Evolutionary conservation across 2,888 invertebrate genomes (phyloP), one percentile per base, ranked within the genome.

Genomic region (Epinotia nisella): DNA sequence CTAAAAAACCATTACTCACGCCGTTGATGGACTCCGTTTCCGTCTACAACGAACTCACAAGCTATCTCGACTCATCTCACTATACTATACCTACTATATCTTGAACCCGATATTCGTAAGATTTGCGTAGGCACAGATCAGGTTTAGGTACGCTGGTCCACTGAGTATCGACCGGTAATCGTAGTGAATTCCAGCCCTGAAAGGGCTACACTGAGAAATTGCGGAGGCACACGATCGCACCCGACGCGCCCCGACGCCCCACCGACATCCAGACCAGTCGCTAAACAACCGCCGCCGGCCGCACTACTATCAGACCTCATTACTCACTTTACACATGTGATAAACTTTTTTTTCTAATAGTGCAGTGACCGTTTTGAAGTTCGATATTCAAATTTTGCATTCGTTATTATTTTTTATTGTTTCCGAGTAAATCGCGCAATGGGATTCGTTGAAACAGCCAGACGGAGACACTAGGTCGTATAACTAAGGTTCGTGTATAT

Each of bases 321-420:
- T 79, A 75, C 77, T 79, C 79, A 79, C 71, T 71, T 56, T 77
- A 75, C 85, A 87, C 86, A 87, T 88, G 87, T 90, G 86, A 81
- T 81, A 82, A 90, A 91, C 90, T 90, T 91, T 90, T 88, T 87
- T 86, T 81, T 78, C 70, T 77, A 78, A 82, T 77, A 84, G 88
- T 90, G 86, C 83, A 85, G 86, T 90, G 85, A 81, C 80, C 78
- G 78, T 78, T 79, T 73, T 68, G 60, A 64, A 45, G 60, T 53
- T 58, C 56, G 64, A 74, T 79, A 81, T 78, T 78, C 76, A 72
- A 76, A 78, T 78, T 80, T 76, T 72, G 61, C 75, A 74, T 70
- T 76, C 74, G 75, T 68, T 79, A 76, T 78, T 78, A 39, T 74
- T 70, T 79, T 74, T 74, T 77, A 77, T 81, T 83, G 81, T 70